Conservation (phyloP, 2,888 invertebrate species). For the Tetranychus piercei region DNA sequence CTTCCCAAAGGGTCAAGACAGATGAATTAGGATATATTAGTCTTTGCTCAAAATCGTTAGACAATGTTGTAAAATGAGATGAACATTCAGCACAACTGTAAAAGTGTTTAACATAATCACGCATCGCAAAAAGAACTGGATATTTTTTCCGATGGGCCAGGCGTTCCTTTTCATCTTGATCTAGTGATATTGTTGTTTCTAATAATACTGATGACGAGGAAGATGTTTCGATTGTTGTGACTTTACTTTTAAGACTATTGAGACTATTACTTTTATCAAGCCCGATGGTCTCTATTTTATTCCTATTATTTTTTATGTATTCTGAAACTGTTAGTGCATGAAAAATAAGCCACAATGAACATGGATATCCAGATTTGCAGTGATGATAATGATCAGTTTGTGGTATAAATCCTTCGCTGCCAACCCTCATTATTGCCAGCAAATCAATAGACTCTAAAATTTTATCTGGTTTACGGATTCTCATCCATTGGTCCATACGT, state of each 20-base stretch:
- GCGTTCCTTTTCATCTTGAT: background rate
- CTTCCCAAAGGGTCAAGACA: constrained; percentile 39
- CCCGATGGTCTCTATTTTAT: background rate
- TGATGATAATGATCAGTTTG: constrained; percentile 13
- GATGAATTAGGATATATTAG: constrained; percentile 51
- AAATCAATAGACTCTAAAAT: background rate
- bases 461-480: background rate
- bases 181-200: no score
- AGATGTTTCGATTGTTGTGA: no score
- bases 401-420: constrained; percentile 20
- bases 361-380: constrained; percentile 53
- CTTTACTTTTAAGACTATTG: no score
- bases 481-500: constrained; percentile 20
- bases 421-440: constrained; percentile 15
- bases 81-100: constrained; percentile 83
- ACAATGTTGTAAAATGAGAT: constrained; percentile 71
- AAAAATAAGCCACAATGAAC: constrained; percentile 87
- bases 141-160: constrained; percentile 28
- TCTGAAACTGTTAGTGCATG: constrained; percentile 72
- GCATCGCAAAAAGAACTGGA: constrained; percentile 58
- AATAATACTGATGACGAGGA: no score
- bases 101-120: constrained; percentile 69
- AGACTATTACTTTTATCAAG: background rate
- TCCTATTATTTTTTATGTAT: constrained; percentile 30
- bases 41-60: constrained; percentile 47